Conservation (phyloP, 2,797 vertebrate species). For the Apogon talboti region DNA sequence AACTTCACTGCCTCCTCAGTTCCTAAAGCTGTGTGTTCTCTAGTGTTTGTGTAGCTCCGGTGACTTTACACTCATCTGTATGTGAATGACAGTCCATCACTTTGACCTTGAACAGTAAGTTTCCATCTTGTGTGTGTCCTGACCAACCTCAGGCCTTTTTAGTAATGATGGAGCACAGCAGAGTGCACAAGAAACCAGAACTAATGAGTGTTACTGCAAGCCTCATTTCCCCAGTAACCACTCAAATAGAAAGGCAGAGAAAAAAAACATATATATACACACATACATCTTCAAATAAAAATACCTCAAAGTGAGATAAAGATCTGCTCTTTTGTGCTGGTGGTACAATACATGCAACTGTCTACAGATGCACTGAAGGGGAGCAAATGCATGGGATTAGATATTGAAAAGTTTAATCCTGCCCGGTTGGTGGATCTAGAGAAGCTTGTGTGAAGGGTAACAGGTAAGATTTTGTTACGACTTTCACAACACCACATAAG, state of each 20-base stretch:
- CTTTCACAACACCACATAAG: slow-evolving; percentile 21
- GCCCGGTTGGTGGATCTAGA: not conserved
- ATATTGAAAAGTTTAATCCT: not conserved
- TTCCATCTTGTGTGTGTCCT: not conserved
- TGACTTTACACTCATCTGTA: not conserved
- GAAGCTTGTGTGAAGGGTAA: not conserved
- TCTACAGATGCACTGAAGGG: slow-evolving; percentile 3
- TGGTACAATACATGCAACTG: slow-evolving; percentile 10
- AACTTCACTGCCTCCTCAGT: no score
- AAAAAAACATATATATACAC: no score
- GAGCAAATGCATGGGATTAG: not conserved
- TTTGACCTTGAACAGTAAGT: not conserved
- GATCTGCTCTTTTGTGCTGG: not conserved
- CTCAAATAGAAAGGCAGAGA: no score
- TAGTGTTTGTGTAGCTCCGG: not conserved
- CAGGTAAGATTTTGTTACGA: slow-evolving; percentile 17
- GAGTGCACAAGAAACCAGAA: no score
- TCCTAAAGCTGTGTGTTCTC: not conserved
- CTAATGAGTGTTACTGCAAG: no score
- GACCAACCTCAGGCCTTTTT: not conserved
- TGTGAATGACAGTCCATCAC: slow-evolving; percentile 9
- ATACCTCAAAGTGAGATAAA: slow-evolving; percentile 9
- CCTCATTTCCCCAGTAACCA: no score
- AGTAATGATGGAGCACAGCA: no score
- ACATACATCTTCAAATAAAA: not conserved